phyloP scores from a whole-genome alignment of 2,797 vertebrate genomes.

The Heterohyrax brucei region DNA sequence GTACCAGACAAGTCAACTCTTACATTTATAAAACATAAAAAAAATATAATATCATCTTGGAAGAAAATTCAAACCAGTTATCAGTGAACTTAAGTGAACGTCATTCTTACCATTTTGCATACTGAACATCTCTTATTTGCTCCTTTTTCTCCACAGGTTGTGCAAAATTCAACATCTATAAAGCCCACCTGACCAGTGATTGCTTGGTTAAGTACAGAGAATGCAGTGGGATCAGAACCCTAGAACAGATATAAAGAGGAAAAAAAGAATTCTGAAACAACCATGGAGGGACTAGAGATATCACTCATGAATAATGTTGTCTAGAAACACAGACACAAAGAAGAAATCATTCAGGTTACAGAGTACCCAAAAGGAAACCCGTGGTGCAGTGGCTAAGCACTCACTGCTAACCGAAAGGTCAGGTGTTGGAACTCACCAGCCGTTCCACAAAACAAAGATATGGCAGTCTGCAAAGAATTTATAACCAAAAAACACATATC shows the following conservation, averaged over 20 bases:
- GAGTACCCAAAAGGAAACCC: neutral
- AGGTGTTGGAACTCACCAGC: neutral
- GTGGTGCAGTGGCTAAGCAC: neutral
- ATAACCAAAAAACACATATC: neutral
- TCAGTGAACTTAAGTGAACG: neutral
- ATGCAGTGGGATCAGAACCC: conserved; percentile 98
- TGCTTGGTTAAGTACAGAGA: conserved; percentile 98
- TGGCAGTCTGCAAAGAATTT: neutral
- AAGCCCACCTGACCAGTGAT: conserved; percentile 99
- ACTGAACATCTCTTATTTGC: conserved; percentile 97
- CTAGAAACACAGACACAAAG: neutral
- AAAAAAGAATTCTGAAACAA: neutral
- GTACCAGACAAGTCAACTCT: neutral
- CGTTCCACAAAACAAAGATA: neutral
- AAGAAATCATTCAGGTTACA: neutral
- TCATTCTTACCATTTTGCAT: conserved; percentile 96
- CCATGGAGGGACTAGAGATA: neutral
- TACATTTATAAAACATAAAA: neutral
- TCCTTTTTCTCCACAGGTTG: conserved; percentile 97
- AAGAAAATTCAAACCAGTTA: neutral
- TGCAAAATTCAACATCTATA: conserved; percentile 98
- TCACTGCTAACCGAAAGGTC: neutral
- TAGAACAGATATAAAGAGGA: conserved; percentile 82
- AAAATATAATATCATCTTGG: neutral
- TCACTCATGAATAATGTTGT: neutral